Evolutionary conservation across 2,888 invertebrate genomes (phyloP).

Genomic region (Argyresthia albistria): DNA sequence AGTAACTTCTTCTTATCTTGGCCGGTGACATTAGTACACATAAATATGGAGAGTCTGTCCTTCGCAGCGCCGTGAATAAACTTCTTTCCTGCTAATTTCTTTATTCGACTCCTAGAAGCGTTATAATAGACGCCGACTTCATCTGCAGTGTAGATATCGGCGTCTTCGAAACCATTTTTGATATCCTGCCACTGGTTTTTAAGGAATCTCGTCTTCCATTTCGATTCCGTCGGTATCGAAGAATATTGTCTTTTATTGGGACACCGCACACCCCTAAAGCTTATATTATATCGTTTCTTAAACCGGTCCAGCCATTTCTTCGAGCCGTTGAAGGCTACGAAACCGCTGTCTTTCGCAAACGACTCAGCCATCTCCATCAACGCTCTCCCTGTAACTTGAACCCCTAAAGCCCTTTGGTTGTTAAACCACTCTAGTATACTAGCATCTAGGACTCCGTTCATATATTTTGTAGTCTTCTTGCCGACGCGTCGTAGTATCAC

Average conservation of each 20-base stretch:
- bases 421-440: slow-evolving; percentile 29
- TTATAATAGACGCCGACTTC: slow-evolving; percentile 34
- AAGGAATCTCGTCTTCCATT: slow-evolving; percentile 34
- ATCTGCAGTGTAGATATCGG: slow-evolving; percentile 33
- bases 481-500: slow-evolving; percentile 21
- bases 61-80: slow-evolving; percentile 30
- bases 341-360: slow-evolving; percentile 29
- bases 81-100: slow-evolving; percentile 28
- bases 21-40: slow-evolving; percentile 30
- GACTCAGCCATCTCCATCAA: slow-evolving; percentile 28
- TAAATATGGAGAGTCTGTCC: slow-evolving; percentile 28
- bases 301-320: slow-evolving; percentile 37
- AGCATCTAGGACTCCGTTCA: slow-evolving; percentile 25
- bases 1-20: slow-evolving; percentile 28
- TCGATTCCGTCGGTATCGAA: slow-evolving; percentile 22
- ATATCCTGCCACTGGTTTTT: slow-evolving; percentile 32
- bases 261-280: slow-evolving; percentile 16
- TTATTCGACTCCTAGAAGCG: slow-evolving; percentile 31
- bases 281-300: slow-evolving; percentile 28
- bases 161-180: slow-evolving; percentile 23
- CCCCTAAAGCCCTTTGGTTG: slow-evolving; percentile 18
- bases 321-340: slow-evolving; percentile 31
- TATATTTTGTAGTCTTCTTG: slow-evolving; percentile 20
- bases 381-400: slow-evolving; percentile 29
- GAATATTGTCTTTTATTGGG: slow-evolving; percentile 15